phyloP scores from a whole-genome alignment of 2,797 vertebrate species.

The Diplodus sargus region DNA sequence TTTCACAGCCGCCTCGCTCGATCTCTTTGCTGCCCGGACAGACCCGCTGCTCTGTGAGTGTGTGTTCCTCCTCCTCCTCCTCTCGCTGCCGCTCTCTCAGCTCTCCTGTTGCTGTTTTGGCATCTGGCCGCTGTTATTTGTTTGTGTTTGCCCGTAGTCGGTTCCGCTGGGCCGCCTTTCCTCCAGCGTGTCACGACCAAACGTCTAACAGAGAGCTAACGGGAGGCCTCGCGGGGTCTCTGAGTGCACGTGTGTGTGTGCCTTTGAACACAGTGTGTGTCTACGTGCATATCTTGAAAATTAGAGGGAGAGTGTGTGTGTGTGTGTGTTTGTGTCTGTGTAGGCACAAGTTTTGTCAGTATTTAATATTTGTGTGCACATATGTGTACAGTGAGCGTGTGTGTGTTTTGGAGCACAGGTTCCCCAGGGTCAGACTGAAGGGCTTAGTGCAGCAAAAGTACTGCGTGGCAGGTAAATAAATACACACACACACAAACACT shows the following conservation, averaged over 20 bases:
- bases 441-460: conserved; percentile 49
- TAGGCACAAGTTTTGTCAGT: conserved; percentile 27
- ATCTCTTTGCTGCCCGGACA: conserved; percentile 4
- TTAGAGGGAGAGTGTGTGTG: conserved; percentile 6
- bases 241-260: conserved; percentile 28
- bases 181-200: conserved; percentile 72
- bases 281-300: conserved; percentile 4
- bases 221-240: conserved; percentile 74
- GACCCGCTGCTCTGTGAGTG: background rate
- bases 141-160: conserved; percentile 74
- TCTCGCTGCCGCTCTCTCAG: conserved; percentile 12
- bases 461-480: conserved; percentile 76
- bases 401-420: conserved; percentile 34
- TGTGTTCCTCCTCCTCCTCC: conserved; percentile 2
- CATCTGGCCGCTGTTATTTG: conserved; percentile 76
- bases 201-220: conserved; percentile 75
- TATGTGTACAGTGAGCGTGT: conserved; percentile 23
- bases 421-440: conserved; percentile 68
- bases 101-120: conserved; percentile 74
- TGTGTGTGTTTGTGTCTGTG: conserved; percentile 31
- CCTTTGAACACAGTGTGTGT: conserved; percentile 29
- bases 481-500: conserved; percentile 31
- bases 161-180: conserved; percentile 79
- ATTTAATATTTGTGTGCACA: conserved; percentile 36
- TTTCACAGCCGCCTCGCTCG: background rate